Evolutionary conservation across 1,140 invertebrate genomes (phyloP).

Genomic region (Colletes latitarsis): DNA sequence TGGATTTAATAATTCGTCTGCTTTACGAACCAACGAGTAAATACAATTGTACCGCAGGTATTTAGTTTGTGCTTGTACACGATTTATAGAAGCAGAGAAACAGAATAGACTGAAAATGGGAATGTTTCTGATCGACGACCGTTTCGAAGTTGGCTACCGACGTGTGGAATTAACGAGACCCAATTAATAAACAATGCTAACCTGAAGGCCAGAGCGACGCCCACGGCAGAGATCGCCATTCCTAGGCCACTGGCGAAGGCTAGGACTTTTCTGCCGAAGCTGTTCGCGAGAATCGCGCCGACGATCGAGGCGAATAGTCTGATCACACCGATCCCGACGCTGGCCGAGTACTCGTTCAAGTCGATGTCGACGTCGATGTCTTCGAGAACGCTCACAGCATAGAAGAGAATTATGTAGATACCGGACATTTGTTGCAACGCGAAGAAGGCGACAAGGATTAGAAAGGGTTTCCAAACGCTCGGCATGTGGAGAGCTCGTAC

Average conservation of each 20-base stretch:
- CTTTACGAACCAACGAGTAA: no score
- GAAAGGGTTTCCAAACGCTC: conserved; percentile 84
- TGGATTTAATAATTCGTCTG: no score
- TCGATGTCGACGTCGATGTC: conserved; percentile 84
- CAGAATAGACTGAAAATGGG: no score
- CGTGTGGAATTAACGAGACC: not conserved
- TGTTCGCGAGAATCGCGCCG: conserved; percentile 86
- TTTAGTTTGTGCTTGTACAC: no score
- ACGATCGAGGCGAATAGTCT: conserved; percentile 86
- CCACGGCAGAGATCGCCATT: conserved; percentile 84
- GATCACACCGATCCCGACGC: conserved; percentile 88
- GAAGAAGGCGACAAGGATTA: conserved; percentile 85
- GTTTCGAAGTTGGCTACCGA: no score
- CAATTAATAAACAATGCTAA: conserved; percentile 17
- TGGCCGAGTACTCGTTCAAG: conserved; percentile 86
- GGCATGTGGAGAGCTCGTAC: conserved; percentile 63
- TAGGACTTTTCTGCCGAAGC: conserved; percentile 85
- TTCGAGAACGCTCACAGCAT: conserved; percentile 87
- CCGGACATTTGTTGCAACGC: conserved; percentile 87
- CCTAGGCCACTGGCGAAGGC: conserved; percentile 85
- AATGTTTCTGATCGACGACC: no score
- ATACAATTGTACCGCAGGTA: no score
- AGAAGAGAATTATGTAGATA: conserved; percentile 90
- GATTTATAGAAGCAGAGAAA: no score
- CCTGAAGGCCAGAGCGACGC: conserved; percentile 78